phyloP scores from a whole-genome alignment of 2,113 vertebrate genomes.

The Triplophysa tibetana region DNA sequence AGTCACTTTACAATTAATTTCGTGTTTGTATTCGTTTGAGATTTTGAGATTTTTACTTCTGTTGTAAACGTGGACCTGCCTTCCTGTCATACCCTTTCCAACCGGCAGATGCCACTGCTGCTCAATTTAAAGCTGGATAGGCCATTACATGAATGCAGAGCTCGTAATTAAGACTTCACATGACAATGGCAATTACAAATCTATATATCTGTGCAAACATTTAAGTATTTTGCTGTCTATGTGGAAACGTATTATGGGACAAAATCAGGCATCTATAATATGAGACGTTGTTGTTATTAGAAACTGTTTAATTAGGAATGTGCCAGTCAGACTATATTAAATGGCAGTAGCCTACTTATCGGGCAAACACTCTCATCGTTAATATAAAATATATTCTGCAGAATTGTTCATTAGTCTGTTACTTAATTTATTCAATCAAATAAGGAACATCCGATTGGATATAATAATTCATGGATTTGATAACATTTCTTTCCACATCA shows the following conservation, averaged over 20 bases:
- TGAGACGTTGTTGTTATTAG: constrained; percentile 5
- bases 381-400: constrained; percentile 26
- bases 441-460: constrained; percentile 12
- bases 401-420: constrained; percentile 29
- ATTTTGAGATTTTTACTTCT: background rate
- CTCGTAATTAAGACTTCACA: constrained; percentile 28
- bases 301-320: constrained; percentile 31
- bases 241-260: constrained; percentile 13
- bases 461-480: constrained; percentile 15
- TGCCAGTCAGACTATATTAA: constrained; percentile 21
- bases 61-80: background rate
- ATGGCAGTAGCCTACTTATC: constrained; percentile 10
- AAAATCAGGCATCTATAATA: constrained; percentile 26
- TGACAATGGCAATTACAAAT: constrained; percentile 23
- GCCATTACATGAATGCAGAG: background rate
- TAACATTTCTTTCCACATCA: constrained; percentile 8
- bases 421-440: constrained; percentile 37
- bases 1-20: background rate
- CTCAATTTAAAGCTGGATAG: constrained; percentile 54
- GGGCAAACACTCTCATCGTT: constrained; percentile 9
- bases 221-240: constrained; percentile 1
- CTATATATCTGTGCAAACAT: constrained; percentile 26
- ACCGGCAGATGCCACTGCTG: constrained; percentile 78
- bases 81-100: background rate
- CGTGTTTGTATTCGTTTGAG: too few relatives aligned